Evolutionary conservation across 2,888 invertebrate species (phyloP).

Genomic region (Drosophila lutescens): DNA sequence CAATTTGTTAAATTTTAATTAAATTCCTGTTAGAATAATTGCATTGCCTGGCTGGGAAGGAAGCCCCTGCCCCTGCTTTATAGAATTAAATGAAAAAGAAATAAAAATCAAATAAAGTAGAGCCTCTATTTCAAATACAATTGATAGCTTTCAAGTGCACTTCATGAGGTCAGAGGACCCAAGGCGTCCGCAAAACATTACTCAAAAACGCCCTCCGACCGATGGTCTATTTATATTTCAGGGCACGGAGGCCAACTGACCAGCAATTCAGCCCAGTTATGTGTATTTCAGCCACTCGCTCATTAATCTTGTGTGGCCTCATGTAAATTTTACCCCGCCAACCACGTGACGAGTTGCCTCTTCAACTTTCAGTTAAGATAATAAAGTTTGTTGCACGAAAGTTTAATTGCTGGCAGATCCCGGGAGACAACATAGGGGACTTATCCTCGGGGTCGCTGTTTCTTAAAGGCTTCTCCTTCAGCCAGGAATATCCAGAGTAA

Average conservation of each 20-base stretch:
- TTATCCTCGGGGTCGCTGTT: background rate
- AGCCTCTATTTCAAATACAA: background rate
- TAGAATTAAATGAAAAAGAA: background rate
- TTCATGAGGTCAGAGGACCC: background rate
- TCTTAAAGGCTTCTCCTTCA: background rate
- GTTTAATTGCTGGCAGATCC: constrained; percentile 28
- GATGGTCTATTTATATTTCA: constrained; percentile 34
- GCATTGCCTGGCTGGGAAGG: constrained; percentile 4
- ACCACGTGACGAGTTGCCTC: constrained; percentile 28
- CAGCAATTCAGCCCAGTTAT: constrained; percentile 16
- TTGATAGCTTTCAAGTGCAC: constrained; percentile 11
- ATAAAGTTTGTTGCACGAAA: constrained; percentile 9
- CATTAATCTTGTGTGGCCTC: constrained; percentile 32
- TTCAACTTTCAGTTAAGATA: constrained; percentile 5
- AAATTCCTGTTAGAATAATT: constrained; percentile 30
- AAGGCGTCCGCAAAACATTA: constrained; percentile 40
- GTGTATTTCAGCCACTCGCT: no score
- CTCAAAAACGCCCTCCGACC: constrained; percentile 33
- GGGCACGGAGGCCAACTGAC: constrained; percentile 12
- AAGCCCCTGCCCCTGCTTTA: background rate
- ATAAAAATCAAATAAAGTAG: constrained; percentile 1
- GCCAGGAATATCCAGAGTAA: constrained; percentile 17
- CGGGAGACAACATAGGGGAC: constrained; percentile 5
- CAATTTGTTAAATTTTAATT: constrained; percentile 43
- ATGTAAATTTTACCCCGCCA: constrained; percentile 31